A percentile compares a stretch with the other conserved stretches of the same genome.
These are phyloP conservation scores for Etia nguti DNA, from an alignment of 2,113 vertebrate genomes.

Conservation along the genomic window DNA sequence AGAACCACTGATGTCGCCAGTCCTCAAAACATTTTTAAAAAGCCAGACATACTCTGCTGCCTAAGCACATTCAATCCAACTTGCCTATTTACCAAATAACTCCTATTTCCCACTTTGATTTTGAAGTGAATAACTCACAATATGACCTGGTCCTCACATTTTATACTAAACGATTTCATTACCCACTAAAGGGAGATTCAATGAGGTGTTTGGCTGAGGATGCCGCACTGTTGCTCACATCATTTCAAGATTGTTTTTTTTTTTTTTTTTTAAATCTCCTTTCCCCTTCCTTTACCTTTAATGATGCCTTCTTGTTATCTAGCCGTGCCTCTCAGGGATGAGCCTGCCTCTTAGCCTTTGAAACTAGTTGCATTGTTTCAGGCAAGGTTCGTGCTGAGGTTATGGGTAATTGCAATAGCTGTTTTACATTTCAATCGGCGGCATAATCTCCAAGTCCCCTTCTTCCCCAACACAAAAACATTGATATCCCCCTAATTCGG, in stretches of 20 bases:
- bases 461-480: slow-evolving; percentile 57
- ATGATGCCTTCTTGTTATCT: slow-evolving; percentile 59
- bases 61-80: neutral
- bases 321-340: slow-evolving; percentile 46
- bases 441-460: slow-evolving; percentile 52
- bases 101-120: neutral
- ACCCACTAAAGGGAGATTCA: neutral
- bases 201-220: slow-evolving; percentile 7
- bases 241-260: neutral
- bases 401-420: slow-evolving; percentile 68
- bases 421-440: slow-evolving; percentile 70
- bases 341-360: slow-evolving; percentile 59
- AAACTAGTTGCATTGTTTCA: slow-evolving; percentile 67
- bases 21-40: neutral
- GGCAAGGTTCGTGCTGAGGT: slow-evolving; percentile 62
- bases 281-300: slow-evolving; percentile 49
- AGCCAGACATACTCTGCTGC: neutral
- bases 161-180: slow-evolving; percentile 29
- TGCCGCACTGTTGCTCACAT: slow-evolving; percentile 15
- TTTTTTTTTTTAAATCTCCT: neutral
- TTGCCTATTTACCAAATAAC: neutral
- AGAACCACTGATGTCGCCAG: slow-evolving; percentile 8
- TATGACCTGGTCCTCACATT: neutral
- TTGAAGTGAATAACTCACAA: slow-evolving; percentile 15
- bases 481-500: slow-evolving; percentile 49